Evolutionary conservation across 2,113 vertebrate species (phyloP).

Genomic region (Ifrita kowaldi): DNA sequence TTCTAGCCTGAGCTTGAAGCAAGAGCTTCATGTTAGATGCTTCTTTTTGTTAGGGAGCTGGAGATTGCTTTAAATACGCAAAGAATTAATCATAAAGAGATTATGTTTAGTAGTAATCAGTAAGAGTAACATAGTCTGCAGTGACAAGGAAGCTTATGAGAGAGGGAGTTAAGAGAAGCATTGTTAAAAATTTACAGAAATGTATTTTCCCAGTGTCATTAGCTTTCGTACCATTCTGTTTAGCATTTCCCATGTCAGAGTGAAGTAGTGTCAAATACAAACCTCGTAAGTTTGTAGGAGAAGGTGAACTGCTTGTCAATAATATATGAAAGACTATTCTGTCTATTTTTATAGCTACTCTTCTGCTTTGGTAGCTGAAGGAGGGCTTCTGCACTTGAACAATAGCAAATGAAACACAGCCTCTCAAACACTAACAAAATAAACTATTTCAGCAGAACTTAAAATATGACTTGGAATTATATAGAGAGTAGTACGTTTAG

Average conservation of each 20-base stretch:
- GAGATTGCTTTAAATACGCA: background rate
- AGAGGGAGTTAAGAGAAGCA: rapidly evolving
- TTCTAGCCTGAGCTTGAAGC: background rate
- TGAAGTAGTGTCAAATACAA: background rate
- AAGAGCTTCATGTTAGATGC: background rate
- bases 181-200: background rate
- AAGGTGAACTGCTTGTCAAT: background rate
- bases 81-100: background rate
- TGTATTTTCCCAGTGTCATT: background rate
- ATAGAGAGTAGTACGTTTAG: background rate
- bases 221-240: background rate
- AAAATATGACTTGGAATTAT: background rate
- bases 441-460: background rate
- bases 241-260: background rate
- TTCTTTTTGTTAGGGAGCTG: background rate
- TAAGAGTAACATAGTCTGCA: background rate
- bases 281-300: background rate
- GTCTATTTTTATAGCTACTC: background rate
- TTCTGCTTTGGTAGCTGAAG: background rate
- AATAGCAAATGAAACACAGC: background rate
- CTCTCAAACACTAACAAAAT: background rate
- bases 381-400: background rate
- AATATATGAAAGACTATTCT: background rate
- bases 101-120: background rate
- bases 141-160: background rate